Percentiles rank a stretch among this genome's conserved stretches.
These are phyloP conservation scores for Phyto melanocephala DNA, from an alignment of 2,888 invertebrate species.

Conservation along the genomic window DNA sequence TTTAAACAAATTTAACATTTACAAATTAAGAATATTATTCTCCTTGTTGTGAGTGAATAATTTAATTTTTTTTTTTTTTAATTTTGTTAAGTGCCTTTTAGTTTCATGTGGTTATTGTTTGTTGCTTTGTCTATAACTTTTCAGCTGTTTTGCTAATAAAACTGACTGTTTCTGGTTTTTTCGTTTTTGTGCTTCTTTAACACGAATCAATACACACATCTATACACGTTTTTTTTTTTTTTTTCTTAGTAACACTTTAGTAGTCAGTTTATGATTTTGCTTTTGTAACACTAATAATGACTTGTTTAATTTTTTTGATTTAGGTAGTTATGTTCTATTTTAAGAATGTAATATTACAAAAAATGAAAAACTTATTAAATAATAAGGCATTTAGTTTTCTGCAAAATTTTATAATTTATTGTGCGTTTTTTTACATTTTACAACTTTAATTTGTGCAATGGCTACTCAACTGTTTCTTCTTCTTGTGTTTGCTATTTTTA, in stretches of 20 bases:
- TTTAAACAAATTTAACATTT: constrained; percentile 42
- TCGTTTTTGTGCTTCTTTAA: constrained; percentile 7
- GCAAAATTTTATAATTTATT: background rate
- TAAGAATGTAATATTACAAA: background rate
- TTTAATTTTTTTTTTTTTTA: background rate
- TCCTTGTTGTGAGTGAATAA: background rate
- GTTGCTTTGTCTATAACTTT: no score
- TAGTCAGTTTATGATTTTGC: constrained; percentile 6
- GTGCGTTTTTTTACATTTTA: constrained; percentile 24
- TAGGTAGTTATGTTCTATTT: constrained; percentile 25
- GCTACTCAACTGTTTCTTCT: background rate
- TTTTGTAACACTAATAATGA: constrained; percentile 18
- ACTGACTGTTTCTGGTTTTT: background rate
- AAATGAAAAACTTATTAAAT: constrained; percentile 19
- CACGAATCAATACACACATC: background rate
- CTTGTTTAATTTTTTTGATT: constrained; percentile 39
- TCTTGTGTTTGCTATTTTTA: background rate
- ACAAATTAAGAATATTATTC: no score
- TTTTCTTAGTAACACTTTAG: constrained; percentile 8
- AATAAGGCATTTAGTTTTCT: constrained; percentile 39
- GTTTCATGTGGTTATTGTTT: background rate
- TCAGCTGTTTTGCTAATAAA: no score
- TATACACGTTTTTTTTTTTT: background rate
- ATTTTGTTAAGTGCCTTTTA: background rate
- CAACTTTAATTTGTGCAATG: constrained; percentile 43